These are phyloP conservation scores for Passer montanus DNA, from an alignment of 2,113 vertebrate species.

Conservation along the genomic window DNA sequence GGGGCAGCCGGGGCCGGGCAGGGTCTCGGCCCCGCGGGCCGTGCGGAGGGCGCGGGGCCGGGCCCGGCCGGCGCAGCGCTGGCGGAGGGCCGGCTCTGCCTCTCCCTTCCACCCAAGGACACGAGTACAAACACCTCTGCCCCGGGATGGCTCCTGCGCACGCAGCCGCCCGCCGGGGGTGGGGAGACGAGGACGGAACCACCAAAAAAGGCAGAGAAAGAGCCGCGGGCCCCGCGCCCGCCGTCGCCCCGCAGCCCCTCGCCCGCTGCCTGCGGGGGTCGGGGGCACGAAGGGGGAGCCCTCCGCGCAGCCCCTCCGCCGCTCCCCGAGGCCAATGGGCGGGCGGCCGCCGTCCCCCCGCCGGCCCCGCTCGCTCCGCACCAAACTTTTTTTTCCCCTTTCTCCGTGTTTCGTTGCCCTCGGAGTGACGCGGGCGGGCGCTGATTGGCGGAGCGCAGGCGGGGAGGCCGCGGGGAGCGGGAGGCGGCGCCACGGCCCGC, in stretches of 20 bases:
- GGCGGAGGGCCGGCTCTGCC: not conserved
- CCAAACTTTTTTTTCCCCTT: slow-evolving; percentile 74
- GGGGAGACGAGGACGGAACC: not conserved
- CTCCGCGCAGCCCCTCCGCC: not conserved
- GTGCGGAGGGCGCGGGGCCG: not conserved
- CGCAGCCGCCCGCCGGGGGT: not conserved
- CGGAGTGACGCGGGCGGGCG: slow-evolving; percentile 54
- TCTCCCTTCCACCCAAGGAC: slow-evolving; percentile 46
- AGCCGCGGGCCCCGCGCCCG: not conserved
- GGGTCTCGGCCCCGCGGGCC: not conserved
- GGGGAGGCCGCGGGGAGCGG: not conserved
- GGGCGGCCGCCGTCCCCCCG: not conserved
- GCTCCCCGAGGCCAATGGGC: not conserved
- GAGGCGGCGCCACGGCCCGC: not conserved
- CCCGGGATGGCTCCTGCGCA: slow-evolving; percentile 47
- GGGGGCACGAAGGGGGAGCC: not conserved
- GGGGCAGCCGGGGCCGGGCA: not conserved
- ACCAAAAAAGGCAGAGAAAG: slow-evolving; percentile 7
- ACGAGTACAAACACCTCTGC: slow-evolving; percentile 49
- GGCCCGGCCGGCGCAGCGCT: not conserved
- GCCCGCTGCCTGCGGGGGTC: not conserved
- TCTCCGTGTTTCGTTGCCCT: slow-evolving; percentile 49
- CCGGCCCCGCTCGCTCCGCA: slow-evolving; percentile 55
- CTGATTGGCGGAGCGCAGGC: slow-evolving; percentile 36
- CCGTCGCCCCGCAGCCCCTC: not conserved